These are phyloP conservation scores for Sebastiscus albofasciatus DNA, from an alignment of 2,797 vertebrate species.

Conservation along the genomic window DNA sequence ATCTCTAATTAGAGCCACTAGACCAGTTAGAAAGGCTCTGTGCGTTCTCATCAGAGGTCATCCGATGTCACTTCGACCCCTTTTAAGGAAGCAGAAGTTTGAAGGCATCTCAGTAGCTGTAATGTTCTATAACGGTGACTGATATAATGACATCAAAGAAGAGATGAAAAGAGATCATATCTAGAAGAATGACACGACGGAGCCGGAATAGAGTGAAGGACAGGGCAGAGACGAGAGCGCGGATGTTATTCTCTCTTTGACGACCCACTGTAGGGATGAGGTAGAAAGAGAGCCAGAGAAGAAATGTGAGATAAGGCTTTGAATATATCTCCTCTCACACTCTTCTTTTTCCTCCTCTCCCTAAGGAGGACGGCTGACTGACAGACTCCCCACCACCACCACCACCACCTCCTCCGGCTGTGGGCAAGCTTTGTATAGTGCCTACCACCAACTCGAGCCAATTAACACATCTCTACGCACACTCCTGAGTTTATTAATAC, in stretches of 20 bases:
- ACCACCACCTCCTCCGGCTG: conserved; percentile 14
- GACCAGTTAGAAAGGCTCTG: not conserved
- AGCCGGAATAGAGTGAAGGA: conserved; percentile 16
- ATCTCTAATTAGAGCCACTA: not conserved
- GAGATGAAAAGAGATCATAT: conserved; percentile 32
- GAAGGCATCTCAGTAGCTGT: not conserved
- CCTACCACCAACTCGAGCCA: conserved; percentile 59
- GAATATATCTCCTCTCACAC: conserved; percentile 51
- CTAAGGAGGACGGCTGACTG: conserved; percentile 58
- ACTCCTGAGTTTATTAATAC: conserved; percentile 63
- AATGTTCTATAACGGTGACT: conserved; percentile 7
- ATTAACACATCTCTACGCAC: conserved; percentile 64
- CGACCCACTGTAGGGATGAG: conserved; percentile 29
- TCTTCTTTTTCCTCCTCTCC: conserved; percentile 42
- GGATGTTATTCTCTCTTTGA: conserved; percentile 39
- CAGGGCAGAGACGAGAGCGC: not conserved
- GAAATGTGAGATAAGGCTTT: conserved; percentile 61
- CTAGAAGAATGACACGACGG: conserved; percentile 19
- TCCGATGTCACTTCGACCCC: not conserved
- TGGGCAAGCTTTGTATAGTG: conserved; percentile 44
- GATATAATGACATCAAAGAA: conserved; percentile 1
- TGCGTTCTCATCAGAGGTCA: conserved; percentile 4
- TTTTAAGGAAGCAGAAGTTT: conserved; percentile 4
- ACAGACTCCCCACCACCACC: conserved; percentile 41
- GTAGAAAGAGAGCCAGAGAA: conserved; percentile 34